A percentile compares a stretch with the other conserved stretches of the same genome.
Evolutionary conservation across 2,888 invertebrate species (phyloP).

Genomic region (Trachelus iudaicus): DNA sequence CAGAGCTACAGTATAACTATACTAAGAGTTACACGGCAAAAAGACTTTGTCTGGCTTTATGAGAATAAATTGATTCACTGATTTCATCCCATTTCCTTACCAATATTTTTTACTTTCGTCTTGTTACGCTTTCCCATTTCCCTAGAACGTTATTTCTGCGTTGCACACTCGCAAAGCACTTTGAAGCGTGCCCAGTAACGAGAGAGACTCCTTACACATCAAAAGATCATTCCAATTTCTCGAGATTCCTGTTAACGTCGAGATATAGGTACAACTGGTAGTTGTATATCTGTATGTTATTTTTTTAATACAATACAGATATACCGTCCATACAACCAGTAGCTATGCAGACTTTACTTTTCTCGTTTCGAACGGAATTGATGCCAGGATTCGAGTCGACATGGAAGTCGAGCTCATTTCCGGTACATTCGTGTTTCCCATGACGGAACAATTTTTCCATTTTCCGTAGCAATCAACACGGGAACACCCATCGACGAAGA

Average conservation of each 20-base stretch:
- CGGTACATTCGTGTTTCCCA: constrained; percentile 22
- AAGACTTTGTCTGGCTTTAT: not conserved
- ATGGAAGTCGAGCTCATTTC: constrained; percentile 30
- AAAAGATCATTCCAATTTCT: not conserved
- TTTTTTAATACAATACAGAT: not conserved
- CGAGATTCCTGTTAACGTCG: not conserved
- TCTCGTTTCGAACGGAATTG: not conserved
- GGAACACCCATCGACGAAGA: constrained; percentile 1
- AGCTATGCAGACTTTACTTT: not conserved
- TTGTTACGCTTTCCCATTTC: not conserved
- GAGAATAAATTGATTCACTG: not conserved
- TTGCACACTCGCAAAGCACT: not conserved
- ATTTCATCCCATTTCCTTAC: not conserved
- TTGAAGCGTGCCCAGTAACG: not conserved
- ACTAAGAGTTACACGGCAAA: not conserved
- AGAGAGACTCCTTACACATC: not conserved
- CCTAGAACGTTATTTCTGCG: not conserved
- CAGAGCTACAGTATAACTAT: not conserved
- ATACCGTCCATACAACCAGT: not conserved
- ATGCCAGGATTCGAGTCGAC: not conserved
- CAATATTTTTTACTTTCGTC: not conserved
- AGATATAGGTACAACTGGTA: not conserved
- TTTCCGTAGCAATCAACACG: constrained; percentile 34
- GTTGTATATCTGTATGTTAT: not conserved
- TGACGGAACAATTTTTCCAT: constrained; percentile 38